Conservation (phyloP, 2,797 vertebrate genomes). For the Rhyacichthys aspro region DNA sequence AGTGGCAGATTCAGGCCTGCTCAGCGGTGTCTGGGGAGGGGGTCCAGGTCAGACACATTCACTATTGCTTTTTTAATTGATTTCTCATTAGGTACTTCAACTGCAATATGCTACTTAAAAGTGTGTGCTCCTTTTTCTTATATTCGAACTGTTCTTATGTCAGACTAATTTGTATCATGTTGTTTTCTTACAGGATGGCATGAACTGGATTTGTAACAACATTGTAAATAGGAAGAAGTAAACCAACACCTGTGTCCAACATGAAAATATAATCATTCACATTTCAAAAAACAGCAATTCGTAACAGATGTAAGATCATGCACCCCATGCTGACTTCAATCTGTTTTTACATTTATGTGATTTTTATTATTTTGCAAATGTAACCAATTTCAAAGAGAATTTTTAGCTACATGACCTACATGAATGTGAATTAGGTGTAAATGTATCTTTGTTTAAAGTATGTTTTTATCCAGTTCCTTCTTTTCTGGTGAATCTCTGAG, state of each 20-base stretch:
- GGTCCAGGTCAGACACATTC: slow-evolving; percentile 81
- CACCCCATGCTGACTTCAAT: slow-evolving; percentile 20
- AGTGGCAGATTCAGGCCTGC: slow-evolving; percentile 93
- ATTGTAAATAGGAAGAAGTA: slow-evolving; percentile 84
- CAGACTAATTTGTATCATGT: slow-evolving; percentile 3
- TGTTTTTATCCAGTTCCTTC: slow-evolving; percentile 21
- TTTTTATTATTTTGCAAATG: slow-evolving; percentile 57
- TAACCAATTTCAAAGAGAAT: slow-evolving; percentile 20
- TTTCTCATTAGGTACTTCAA: slow-evolving; percentile 21
- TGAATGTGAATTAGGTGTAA: slow-evolving; percentile 11
- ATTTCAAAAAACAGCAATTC: neutral
- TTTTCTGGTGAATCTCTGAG: slow-evolving; percentile 45
- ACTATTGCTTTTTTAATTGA: slow-evolving; percentile 14
- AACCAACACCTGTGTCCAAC: slow-evolving; percentile 18
- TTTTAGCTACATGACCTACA: slow-evolving; percentile 6
- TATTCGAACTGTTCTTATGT: neutral
- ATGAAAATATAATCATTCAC: no score
- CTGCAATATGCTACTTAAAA: neutral
- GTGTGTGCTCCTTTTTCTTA: neutral
- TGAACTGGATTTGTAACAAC: slow-evolving; percentile 89
- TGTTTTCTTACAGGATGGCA: slow-evolving; percentile 77
- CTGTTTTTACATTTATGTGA: slow-evolving; percentile 55
- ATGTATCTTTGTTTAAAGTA: slow-evolving; percentile 11
- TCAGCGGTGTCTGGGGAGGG: slow-evolving; percentile 90
- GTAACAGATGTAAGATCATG: slow-evolving; percentile 12